phyloP scores from a whole-genome alignment of 1,140 invertebrate species.

The Galleria mellonella region DNA sequence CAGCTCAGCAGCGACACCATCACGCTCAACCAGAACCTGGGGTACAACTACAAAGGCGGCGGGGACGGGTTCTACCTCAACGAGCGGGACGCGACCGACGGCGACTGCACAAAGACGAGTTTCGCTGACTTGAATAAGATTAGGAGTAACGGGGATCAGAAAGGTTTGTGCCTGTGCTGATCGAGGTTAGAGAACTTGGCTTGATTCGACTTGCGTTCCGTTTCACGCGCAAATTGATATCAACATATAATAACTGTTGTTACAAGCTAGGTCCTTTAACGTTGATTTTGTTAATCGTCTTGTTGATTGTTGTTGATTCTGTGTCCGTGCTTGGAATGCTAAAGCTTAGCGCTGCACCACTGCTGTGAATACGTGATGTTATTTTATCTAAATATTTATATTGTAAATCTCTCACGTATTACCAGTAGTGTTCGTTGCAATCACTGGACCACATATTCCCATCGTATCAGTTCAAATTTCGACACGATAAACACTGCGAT shows the following conservation, averaged over 20 bases:
- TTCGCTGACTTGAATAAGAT: conserved; percentile 82
- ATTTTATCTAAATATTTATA: neutral
- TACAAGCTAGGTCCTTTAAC: neutral
- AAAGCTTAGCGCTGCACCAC: conserved; percentile 1
- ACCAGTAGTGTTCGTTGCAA: conserved; percentile 8
- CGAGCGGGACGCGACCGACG: conserved; percentile 72
- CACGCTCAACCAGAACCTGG: conserved; percentile 73
- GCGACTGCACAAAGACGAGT: conserved; percentile 77
- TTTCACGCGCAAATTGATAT: neutral
- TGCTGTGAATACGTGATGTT: too few relatives aligned
- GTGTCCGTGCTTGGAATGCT: conserved; percentile 13
- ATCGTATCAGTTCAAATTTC: conserved; percentile 17
- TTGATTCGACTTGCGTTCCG: neutral
- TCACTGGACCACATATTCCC: conserved; percentile 53
- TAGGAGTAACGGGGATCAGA: conserved; percentile 72
- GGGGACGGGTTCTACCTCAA: conserved; percentile 59
- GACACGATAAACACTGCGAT: neutral
- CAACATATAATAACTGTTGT: too few relatives aligned
- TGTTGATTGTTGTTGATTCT: conserved; percentile 8
- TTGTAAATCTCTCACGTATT: neutral
- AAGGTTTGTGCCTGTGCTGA: conserved; percentile 32
- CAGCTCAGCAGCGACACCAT: conserved; percentile 75
- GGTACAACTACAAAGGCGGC: conserved; percentile 70
- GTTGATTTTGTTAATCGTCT: neutral
- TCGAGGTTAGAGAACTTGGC: conserved; percentile 1